These are phyloP conservation scores for Onychostruthus taczanowskii DNA, from an alignment of 2,113 vertebrate species.

Conservation along the genomic window DNA sequence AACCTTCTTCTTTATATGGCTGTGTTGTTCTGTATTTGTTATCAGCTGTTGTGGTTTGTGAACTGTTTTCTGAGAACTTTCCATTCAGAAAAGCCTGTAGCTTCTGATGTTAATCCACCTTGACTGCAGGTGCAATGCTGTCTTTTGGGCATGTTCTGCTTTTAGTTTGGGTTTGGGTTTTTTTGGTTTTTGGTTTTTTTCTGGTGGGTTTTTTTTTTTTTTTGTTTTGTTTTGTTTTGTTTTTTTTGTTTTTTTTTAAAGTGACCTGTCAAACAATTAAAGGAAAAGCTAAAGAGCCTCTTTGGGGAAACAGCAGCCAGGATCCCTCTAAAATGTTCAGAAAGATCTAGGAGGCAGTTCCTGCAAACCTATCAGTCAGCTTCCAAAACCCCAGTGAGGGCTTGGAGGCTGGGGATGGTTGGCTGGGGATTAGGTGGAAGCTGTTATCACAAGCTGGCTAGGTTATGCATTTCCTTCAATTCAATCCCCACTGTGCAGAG, in stretches of 20 bases:
- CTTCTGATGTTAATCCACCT: not conserved
- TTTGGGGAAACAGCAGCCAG: not conserved
- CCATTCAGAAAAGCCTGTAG: not conserved
- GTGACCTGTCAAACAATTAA: not conserved
- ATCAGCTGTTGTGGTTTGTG: not conserved
- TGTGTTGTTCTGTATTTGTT: not conserved
- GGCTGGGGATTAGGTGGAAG: not conserved
- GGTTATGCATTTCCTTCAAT: conserved; percentile 46
- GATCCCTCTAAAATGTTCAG: not conserved
- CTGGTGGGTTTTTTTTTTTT: not conserved
- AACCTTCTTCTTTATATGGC: not conserved
- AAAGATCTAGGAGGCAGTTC: not conserved
- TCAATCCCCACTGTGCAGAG: not conserved
- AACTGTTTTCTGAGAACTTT: not conserved
- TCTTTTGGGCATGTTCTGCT: not conserved
- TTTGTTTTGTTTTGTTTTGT: not conserved
- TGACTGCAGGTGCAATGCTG: not conserved
- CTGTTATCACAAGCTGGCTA: not conserved
- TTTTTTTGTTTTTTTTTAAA: not conserved
- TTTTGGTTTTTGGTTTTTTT: not conserved
- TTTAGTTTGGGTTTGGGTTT: not conserved
- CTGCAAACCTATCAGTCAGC: not conserved
- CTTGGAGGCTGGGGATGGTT: not conserved
- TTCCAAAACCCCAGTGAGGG: not conserved
- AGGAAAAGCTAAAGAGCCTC: not conserved